phyloP scores from a whole-genome alignment of 2,888 invertebrate genomes.

The Yponomeuta cagnagella region DNA sequence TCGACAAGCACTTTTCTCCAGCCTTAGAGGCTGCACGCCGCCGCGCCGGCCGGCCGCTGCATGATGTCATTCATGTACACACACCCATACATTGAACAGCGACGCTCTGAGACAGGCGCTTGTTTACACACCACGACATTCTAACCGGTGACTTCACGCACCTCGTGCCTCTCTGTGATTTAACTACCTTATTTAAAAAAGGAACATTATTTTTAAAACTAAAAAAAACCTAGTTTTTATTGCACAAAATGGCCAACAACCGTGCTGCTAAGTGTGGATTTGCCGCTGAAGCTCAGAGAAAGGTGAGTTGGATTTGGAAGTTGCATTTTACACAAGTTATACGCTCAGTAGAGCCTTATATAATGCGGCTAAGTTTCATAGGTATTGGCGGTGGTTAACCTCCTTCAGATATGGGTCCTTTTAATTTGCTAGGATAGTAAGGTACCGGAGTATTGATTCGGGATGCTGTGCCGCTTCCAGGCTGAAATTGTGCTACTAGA shows the following conservation, averaged over 20 bases:
- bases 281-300: constrained; percentile 96
- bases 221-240: constrained; percentile 26
- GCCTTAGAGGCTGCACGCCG: constrained; percentile 21
- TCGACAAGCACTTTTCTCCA: not conserved
- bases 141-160: constrained; percentile 58
- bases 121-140: constrained; percentile 55
- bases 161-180: constrained; percentile 61
- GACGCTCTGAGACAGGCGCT: constrained; percentile 43
- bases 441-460: constrained; percentile 48
- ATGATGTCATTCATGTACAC: constrained; percentile 72
- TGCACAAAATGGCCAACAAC: constrained; percentile 82
- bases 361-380: constrained; percentile 1
- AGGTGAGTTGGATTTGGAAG: constrained; percentile 77
- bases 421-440: constrained; percentile 5
- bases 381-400: not conserved
- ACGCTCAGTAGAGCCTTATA: not conserved
- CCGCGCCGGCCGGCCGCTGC: constrained; percentile 36
- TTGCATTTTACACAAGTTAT: not conserved
- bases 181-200: constrained; percentile 41
- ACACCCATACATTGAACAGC: constrained; percentile 60
- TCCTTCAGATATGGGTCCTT: constrained; percentile 1
- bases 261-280: constrained; percentile 94
- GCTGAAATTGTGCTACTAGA: constrained; percentile 48
- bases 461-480: constrained; percentile 59
- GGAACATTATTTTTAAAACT: constrained; percentile 30